A percentile compares a stretch with the other conserved stretches of the same genome.
These are phyloP conservation scores for Denticeps clupeoides DNA, from an alignment of 2,797 vertebrate genomes.

Conservation along the genomic window DNA sequence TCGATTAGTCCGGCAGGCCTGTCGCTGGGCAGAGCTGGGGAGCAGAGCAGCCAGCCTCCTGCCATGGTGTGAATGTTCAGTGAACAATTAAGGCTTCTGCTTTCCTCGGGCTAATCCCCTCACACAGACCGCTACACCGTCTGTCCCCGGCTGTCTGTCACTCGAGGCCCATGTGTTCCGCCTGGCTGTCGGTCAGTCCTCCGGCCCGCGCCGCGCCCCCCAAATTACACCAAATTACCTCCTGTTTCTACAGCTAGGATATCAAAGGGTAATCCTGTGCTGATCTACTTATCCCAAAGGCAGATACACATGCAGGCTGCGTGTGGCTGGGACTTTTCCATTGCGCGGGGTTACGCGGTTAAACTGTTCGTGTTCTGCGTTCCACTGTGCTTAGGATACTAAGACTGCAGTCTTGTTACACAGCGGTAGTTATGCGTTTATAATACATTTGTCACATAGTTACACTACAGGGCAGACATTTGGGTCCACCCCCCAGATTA, in stretches of 20 bases:
- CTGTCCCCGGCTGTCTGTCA: constrained; percentile 21
- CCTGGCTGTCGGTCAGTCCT: not conserved
- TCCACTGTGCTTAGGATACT: too few relatives aligned
- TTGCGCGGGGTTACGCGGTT: not conserved
- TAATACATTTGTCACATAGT: too few relatives aligned
- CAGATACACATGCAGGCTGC: not conserved
- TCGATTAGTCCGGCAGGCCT: too few relatives aligned
- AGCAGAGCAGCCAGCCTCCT: constrained; percentile 1
- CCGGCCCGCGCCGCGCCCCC: not conserved
- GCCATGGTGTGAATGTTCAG: constrained; percentile 30
- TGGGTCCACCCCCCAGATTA: too few relatives aligned
- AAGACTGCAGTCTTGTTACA: too few relatives aligned
- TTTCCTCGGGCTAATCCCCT: constrained; percentile 35
- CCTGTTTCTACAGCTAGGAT: constrained; percentile 4
- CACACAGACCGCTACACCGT: constrained; percentile 35
- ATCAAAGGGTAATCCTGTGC: not conserved
- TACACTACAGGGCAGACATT: too few relatives aligned
- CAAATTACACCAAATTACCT: not conserved
- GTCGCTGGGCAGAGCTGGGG: not conserved
- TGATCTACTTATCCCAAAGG: not conserved
- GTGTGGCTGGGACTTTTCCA: not conserved
- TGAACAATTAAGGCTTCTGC: constrained; percentile 35
- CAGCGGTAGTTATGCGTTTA: too few relatives aligned
- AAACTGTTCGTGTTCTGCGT: too few relatives aligned
- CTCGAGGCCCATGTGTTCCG: not conserved